Evolutionary conservation across 2,888 invertebrate species (phyloP), one percentile per base, ranked within the genome.

Genomic region (Dermolepida albohirtum): DNA sequence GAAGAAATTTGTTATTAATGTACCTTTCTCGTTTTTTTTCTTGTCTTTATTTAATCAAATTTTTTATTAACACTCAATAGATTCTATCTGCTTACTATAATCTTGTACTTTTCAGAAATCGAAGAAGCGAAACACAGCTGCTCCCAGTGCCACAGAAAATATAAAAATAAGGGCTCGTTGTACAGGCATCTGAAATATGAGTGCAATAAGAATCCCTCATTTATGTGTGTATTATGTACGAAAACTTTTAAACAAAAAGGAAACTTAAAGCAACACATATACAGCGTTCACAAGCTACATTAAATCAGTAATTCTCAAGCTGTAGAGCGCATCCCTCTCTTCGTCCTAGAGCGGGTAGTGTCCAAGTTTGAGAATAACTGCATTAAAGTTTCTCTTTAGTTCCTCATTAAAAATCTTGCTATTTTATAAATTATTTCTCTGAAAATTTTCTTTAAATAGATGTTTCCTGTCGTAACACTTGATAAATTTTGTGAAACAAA

Each of bases 101-200:
- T 54, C 2, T 54, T 54, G 16, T 34, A 34, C 27, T 54, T 64
- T 64, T 43, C 64, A 64, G 64, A 51, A 7, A 16, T 4, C 40
- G 52, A 17, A 22, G 43, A 27, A 10, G 34, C 14, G 14, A 52
- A 29, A 55, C 14, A 70, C 52, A 34, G 40, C 40, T 73, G 73
- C 57, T 54, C 41, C 11, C 70, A 70, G 40, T 74, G 74, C 62
- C 47, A 59, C 6, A 66, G 69, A 65, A 62, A 44, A 16, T 74
- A 73, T 52, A 72, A 69, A 52, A 68, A 72, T 49, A 74, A 68
- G 41, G 66, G 47, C 5, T 71, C 73, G 50, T 65, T 72, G 22
- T 67, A 64, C 43, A 65, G 69, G 55, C 72, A 68, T 44, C 57
- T 68, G 44, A 65, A 68, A 14, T 68, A 68, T 52, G 68, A 68